These are phyloP conservation scores for Acipenser oxyrinchus DNA, from an alignment of 2,797 vertebrate genomes.

Conservation along the genomic window DNA sequence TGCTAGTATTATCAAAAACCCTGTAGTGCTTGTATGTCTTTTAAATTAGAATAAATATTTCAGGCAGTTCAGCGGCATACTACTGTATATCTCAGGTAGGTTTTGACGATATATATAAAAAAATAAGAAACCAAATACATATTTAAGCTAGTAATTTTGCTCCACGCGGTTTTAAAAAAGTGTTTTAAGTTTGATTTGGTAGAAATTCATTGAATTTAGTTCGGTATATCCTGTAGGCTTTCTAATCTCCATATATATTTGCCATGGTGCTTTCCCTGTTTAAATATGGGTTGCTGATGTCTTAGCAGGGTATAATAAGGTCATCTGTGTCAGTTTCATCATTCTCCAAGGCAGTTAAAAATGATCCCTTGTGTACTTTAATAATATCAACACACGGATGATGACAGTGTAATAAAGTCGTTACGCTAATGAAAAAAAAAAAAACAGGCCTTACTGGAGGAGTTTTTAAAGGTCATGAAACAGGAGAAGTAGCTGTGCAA, in stretches of 20 bases:
- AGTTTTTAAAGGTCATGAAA: too few species aligned
- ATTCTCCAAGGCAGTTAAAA: background rate
- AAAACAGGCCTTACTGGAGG: background rate
- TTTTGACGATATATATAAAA: too few species aligned
- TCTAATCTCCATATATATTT: background rate
- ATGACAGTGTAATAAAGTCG: background rate
- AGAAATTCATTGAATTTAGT: background rate
- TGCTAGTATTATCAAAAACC: too few species aligned
- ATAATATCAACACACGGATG: background rate
- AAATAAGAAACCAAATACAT: too few species aligned
- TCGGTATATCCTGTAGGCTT: background rate
- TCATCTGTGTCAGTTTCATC: background rate
- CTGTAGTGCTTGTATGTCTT: too few species aligned
- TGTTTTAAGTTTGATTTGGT: background rate
- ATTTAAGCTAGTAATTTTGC: too few species aligned
- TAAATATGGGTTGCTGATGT: background rate
- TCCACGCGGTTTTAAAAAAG: too few species aligned
- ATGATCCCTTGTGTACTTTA: background rate
- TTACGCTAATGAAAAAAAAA: background rate
- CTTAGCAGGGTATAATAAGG: background rate
- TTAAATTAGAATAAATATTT: too few species aligned
- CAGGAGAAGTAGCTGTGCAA: too few species aligned
- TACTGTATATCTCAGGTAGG: too few species aligned
- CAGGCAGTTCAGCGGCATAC: too few species aligned
- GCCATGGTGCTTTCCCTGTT: background rate